phyloP scores from a whole-genome alignment of 2,797 vertebrate genomes.

The Artibeus jamaicensis region DNA sequence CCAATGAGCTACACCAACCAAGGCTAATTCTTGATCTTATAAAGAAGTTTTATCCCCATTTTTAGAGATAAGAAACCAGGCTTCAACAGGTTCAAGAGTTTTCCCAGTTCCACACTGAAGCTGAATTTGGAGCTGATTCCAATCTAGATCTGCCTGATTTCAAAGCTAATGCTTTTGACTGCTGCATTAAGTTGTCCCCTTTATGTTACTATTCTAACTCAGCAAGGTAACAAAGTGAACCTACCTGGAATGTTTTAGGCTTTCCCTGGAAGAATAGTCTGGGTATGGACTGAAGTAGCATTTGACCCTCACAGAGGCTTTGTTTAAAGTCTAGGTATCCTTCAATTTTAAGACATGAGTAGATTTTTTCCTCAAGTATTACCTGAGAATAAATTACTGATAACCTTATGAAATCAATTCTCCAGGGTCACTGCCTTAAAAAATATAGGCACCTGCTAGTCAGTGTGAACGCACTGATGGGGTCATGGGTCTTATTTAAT shows the following conservation, averaged over 20 bases:
- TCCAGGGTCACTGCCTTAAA: neutral
- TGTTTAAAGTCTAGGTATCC: neutral
- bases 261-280: neutral
- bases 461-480: neutral
- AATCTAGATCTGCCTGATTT: neutral
- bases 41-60: neutral
- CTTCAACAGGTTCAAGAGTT: neutral
- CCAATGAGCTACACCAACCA: too few species aligned
- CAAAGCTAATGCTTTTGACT: neutral
- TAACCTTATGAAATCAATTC: neutral
- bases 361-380: neutral
- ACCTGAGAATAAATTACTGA: neutral
- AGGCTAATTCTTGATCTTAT: neutral
- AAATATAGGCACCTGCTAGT: neutral
- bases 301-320: neutral
- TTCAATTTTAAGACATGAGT: neutral
- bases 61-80: neutral
- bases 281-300: neutral
- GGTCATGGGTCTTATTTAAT: neutral
- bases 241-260: neutral
- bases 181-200: neutral
- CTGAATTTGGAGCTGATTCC: neutral
- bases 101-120: neutral
- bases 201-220: neutral
- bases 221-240: neutral